Percentiles rank a stretch among this genome's conserved stretches.
These are phyloP conservation scores for Channa argus DNA, from an alignment of 2,113 vertebrate species.

Conservation along the genomic window DNA sequence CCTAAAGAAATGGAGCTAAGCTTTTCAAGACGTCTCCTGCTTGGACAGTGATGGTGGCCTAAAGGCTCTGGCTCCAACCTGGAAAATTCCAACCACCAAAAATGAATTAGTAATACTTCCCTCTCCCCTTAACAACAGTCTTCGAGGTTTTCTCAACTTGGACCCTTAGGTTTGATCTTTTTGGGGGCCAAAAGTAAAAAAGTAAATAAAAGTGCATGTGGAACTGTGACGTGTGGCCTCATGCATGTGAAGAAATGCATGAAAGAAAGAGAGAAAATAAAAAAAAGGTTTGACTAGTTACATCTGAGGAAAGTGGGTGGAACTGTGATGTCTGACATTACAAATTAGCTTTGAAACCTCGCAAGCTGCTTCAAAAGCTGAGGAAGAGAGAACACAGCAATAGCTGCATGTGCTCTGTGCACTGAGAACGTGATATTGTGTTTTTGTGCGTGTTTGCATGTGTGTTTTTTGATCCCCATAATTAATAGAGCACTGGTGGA, in stretches of 20 bases:
- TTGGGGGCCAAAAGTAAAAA: background rate
- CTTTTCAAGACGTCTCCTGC: slow-evolving; percentile 26
- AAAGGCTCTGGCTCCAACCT: background rate
- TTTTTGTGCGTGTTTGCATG: background rate
- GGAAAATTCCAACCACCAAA: slow-evolving; percentile 1
- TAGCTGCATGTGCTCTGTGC: slow-evolving; percentile 10
- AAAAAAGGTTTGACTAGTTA: background rate
- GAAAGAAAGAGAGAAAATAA: too few relatives aligned
- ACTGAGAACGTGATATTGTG: slow-evolving; percentile 2
- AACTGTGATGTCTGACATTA: slow-evolving; percentile 15
- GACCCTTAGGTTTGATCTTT: background rate
- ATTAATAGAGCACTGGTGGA: slow-evolving; percentile 55
- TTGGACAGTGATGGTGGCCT: slow-evolving; percentile 11
- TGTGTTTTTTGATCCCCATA: slow-evolving; percentile 28
- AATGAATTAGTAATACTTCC: background rate
- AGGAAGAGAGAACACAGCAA: background rate
- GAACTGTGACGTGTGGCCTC: too few relatives aligned
- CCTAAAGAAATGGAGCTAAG: slow-evolving; percentile 18
- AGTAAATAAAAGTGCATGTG: too few relatives aligned
- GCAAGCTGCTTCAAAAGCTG: slow-evolving; percentile 16
- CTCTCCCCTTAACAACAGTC: background rate
- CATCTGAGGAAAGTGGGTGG: background rate
- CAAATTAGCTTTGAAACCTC: slow-evolving; percentile 31
- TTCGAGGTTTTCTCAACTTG: background rate
- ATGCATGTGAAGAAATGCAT: too few relatives aligned